phyloP scores from a whole-genome alignment of 2,888 invertebrate genomes.

The Agonopterix subpropinquella region DNA sequence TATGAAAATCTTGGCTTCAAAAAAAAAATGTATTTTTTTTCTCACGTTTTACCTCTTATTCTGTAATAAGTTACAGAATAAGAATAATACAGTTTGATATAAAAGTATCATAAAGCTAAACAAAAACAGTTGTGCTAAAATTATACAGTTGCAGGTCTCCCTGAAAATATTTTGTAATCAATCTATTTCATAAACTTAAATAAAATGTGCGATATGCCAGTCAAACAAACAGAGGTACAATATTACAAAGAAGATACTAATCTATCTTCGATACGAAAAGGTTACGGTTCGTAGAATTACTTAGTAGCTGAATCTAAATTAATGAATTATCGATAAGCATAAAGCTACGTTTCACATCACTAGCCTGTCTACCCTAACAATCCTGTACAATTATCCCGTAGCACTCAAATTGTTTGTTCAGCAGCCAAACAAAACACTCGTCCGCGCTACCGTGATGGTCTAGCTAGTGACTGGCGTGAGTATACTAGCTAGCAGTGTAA shows the following conservation, averaged over 20 bases:
- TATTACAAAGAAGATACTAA: too few species aligned
- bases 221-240: too few species aligned
- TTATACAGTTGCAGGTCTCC: too few species aligned
- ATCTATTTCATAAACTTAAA: not conserved
- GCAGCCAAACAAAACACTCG: slow-evolving; percentile 57
- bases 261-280: not conserved
- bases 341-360: slow-evolving; percentile 13
- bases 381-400: slow-evolving; percentile 40
- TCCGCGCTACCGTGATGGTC: slow-evolving; percentile 45
- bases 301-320: not conserved
- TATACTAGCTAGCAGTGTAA: slow-evolving; percentile 37
- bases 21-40: too few species aligned
- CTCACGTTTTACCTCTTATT: too few species aligned
- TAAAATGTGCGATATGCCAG: not conserved
- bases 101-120: too few species aligned
- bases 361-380: slow-evolving; percentile 32
- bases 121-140: too few species aligned
- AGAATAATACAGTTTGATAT: too few species aligned
- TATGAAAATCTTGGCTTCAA: too few species aligned
- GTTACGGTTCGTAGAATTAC: not conserved
- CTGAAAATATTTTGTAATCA: too few species aligned
- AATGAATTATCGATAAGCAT: not conserved
- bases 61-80: too few species aligned
- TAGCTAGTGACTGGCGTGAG: slow-evolving; percentile 39
- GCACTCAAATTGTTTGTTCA: slow-evolving; percentile 46